A percentile compares a stretch with the other conserved stretches of the same genome.
phyloP scores from a whole-genome alignment of 2,113 vertebrate genomes.

The Climacteris rufus region DNA sequence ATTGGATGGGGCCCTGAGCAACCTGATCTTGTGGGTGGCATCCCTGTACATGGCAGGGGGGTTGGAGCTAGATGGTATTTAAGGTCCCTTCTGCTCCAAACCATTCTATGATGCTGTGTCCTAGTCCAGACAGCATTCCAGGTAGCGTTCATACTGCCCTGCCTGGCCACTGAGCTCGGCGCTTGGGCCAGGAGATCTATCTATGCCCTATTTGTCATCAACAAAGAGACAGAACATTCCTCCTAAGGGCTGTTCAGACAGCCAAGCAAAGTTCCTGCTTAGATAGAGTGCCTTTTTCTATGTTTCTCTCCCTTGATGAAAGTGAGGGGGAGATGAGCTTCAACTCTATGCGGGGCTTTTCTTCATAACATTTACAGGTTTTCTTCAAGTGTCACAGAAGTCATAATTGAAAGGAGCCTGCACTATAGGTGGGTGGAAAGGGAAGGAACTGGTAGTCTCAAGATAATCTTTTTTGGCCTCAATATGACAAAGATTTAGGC shows the following conservation, averaged over 20 bases:
- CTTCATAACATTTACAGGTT: not conserved
- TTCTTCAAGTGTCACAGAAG: not conserved
- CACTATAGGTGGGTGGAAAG: not conserved
- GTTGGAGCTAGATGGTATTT: not conserved
- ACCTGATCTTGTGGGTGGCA: not conserved
- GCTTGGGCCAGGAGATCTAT: not conserved
- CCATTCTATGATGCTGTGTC: not conserved
- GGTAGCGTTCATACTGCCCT: not conserved
- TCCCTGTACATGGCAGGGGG: fast-evolving
- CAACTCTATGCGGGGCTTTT: not conserved
- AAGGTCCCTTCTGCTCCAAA: not conserved
- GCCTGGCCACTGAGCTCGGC: not conserved
- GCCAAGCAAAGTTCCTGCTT: not conserved
- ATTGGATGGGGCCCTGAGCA: not conserved
- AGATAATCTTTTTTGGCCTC: not conserved
- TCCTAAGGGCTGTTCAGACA: not conserved
- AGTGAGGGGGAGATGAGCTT: not conserved
- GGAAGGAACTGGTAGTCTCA: not conserved
- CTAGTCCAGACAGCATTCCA: not conserved
- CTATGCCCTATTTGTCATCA: not conserved
- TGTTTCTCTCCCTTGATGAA: not conserved
- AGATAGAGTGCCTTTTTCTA: not conserved
- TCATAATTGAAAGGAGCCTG: not conserved
- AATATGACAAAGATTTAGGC: not conserved
- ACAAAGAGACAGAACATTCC: not conserved